These are phyloP conservation scores for Zaprionus kolodkinae DNA, from an alignment of 1,140 invertebrate genomes.

Conservation along the genomic window DNA sequence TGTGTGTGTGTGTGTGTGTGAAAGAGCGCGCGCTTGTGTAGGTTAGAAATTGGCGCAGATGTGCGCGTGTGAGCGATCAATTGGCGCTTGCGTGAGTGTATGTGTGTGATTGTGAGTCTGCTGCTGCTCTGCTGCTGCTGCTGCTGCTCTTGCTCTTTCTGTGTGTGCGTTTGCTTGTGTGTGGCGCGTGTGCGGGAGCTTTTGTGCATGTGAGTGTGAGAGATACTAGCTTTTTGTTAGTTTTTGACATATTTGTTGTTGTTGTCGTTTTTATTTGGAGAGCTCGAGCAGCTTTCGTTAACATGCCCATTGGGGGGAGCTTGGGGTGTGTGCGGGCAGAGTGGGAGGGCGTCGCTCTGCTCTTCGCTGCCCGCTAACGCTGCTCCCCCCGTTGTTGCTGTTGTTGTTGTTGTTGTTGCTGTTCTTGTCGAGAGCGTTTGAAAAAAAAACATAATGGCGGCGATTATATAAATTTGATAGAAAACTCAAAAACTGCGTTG, in stretches of 20 bases:
- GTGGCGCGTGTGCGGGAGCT: conserved; percentile 43
- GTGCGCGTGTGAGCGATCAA: conserved; percentile 68
- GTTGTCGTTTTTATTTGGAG: conserved; percentile 56
- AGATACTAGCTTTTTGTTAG: conserved; percentile 70
- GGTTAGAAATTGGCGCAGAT: conserved; percentile 72
- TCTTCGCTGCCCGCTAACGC: conserved; percentile 19
- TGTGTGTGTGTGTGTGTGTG: conserved; percentile 42
- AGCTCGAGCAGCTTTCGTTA: conserved; percentile 43
- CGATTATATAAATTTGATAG: conserved; percentile 71
- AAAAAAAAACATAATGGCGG: conserved; percentile 76
- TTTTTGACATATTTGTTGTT: conserved; percentile 76
- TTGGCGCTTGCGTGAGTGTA: conserved; percentile 53
- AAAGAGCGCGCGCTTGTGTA: conserved; percentile 61
- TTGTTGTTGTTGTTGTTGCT: conserved; percentile 38
- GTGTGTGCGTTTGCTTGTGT: conserved; percentile 19
- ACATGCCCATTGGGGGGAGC: conserved; percentile 35
- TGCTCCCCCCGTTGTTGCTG: conserved; percentile 5
- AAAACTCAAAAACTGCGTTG: conserved; percentile 77
- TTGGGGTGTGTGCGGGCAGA: conserved; percentile 37
- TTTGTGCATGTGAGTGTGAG: conserved; percentile 34
- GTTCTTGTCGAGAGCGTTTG: conserved; percentile 39
- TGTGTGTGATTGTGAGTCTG: conserved; percentile 16
- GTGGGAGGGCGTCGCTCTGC: conserved; percentile 35
- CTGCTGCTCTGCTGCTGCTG: no score
- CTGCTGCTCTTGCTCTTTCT: background rate